Conservation (phyloP, 1,140 invertebrate species). For the Venturia canescens region DNA sequence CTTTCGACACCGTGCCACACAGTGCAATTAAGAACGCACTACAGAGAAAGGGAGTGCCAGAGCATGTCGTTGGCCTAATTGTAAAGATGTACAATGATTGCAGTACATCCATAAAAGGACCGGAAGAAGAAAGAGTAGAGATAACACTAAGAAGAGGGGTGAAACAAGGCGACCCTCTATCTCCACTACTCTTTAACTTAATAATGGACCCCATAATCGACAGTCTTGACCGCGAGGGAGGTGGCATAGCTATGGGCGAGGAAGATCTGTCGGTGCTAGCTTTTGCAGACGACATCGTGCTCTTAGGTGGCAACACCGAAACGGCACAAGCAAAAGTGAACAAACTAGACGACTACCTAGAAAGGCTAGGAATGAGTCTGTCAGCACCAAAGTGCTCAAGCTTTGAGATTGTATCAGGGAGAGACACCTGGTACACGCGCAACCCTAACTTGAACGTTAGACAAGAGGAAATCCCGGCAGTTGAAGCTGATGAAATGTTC, state of each 20-base stretch:
- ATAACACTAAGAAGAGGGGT: slow-evolving; percentile 52
- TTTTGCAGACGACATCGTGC: slow-evolving; percentile 47
- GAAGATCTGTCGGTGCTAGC: too few relatives aligned
- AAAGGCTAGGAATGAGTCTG: too few relatives aligned
- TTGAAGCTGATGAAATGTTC: too few relatives aligned
- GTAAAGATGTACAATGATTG: slow-evolving; percentile 31
- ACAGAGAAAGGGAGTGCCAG: too few relatives aligned
- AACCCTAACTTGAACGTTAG: slow-evolving; percentile 32
- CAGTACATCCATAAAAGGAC: too few relatives aligned
- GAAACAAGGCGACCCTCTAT: slow-evolving; percentile 65
- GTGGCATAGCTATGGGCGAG: slow-evolving; percentile 44
- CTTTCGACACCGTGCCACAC: too few relatives aligned
- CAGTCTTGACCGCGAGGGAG: slow-evolving; percentile 54
- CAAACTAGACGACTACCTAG: not conserved
- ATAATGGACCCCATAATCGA: slow-evolving; percentile 59
- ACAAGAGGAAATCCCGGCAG: slow-evolving; percentile 24
- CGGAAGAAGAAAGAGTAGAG: too few relatives aligned
- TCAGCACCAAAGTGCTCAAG: too few relatives aligned
- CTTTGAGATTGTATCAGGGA: too few relatives aligned
- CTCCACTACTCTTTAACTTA: slow-evolving; percentile 61
- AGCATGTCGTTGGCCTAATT: slow-evolving; percentile 33
- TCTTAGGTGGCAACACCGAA: not conserved
- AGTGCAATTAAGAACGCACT: too few relatives aligned
- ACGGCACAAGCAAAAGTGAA: not conserved
- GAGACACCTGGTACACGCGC: slow-evolving; percentile 43